A percentile compares a stretch with the other conserved stretches of the same genome.
Conservation (phyloP, 35 echinoderm and acorn worm species). For the Anneissia japonica region DNA sequence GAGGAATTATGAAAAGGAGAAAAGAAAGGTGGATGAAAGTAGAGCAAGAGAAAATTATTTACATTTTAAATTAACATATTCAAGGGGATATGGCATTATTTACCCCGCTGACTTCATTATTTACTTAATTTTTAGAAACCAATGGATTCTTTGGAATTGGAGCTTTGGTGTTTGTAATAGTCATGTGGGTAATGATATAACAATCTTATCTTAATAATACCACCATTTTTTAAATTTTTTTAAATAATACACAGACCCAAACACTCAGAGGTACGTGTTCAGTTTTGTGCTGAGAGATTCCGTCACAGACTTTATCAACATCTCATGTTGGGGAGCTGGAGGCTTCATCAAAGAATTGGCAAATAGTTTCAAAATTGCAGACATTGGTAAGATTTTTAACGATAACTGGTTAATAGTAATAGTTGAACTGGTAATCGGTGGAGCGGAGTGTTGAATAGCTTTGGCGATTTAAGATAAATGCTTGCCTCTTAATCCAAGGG, state of each 20-base stretch:
- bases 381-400: conserved; percentile 62
- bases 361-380: conserved; percentile 71
- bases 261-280: conserved; percentile 45
- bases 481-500: no score
- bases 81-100: background rate
- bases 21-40: no score
- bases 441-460: no score
- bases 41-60: no score
- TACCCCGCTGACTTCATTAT: background rate
- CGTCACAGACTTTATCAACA: conserved; percentile 73
- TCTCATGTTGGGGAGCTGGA: conserved; percentile 70
- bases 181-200: background rate
- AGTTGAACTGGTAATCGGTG: no score
- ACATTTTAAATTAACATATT: background rate
- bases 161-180: background rate
- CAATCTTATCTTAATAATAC: background rate
- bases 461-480: no score
- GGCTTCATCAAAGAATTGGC: conserved; percentile 46
- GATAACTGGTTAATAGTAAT: no score
- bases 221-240: background rate
- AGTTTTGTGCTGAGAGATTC: conserved; percentile 82
- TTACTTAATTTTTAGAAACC: background rate
- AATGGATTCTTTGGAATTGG: background rate
- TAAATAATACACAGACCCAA: no score
- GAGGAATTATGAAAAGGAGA: no score